Base-by-base conservation (phyloP, 2,113 vertebrate species). In the Rhinopithecus roxellana region DNA sequence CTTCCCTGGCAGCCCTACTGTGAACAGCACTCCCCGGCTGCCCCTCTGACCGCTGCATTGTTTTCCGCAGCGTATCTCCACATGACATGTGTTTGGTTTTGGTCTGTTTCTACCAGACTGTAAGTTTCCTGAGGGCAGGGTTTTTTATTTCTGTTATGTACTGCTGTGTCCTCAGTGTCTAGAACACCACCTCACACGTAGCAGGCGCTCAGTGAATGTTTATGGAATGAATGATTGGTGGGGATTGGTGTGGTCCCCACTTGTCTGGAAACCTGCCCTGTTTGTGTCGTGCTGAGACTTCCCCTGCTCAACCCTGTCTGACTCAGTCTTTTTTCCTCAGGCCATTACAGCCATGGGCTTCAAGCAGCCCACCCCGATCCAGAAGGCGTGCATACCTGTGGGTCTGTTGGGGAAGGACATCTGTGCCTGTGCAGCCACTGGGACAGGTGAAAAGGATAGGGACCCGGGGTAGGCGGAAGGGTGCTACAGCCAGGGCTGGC, bases 381-480 rank as follows among this genome's bases (percentile, higher is more conserved):
- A 99, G 99, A 99, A 99, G 98, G 99, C 99, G 0, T 99, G 99
- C 86, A 99, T 99, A 38, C 99, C 99, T 0, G 98, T 99, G 11
- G 99, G 99, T 5, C 99, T 99, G 85, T 88, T 99, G 97, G 99
- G 99, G n/a, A 99, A 99, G 97, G 99, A 99, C 98, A 99, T 99
- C 78, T 99, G 99, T 86, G 99, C 99, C 69, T 99, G 99, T 75
- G 99, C 99, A 64, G 99, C 99, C 43, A 99, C 99, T 32, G 99
- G 99, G 89, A 99, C 99, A 96, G 99, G 99, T 99, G 95, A 88
- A 1, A 98, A 35, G 0, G 0, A 69, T 32, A 23, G 87, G 35
- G 83, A 45, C 32, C 12, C 4, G 3, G 79, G 77, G 6, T 1
- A 25, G 10, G 13, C 11, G 1, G 48, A 48, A 85, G 70, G 32